These are phyloP conservation scores for Anabas testudineus DNA, from an alignment of 2,797 vertebrate species.

Conservation along the genomic window DNA sequence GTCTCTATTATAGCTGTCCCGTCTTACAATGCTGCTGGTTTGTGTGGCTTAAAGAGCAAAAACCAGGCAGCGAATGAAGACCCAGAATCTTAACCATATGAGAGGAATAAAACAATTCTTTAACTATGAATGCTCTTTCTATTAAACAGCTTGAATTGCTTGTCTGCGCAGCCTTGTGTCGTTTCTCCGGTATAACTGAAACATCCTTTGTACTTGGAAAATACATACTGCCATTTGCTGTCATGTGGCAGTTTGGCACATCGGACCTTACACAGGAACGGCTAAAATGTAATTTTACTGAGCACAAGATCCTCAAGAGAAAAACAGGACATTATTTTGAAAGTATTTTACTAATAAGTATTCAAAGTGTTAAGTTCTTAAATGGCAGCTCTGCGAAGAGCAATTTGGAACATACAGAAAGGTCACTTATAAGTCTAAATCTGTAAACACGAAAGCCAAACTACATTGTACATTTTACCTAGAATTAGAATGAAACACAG, in stretches of 20 bases:
- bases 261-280: conserved; percentile 31
- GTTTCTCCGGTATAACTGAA: conserved; percentile 21
- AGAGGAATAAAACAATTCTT: conserved; percentile 15
- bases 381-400: conserved; percentile 45
- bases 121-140: neutral
- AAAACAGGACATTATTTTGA: conserved; percentile 67
- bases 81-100: conserved; percentile 9
- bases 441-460: neutral
- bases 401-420: conserved; percentile 11
- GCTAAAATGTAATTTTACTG: conserved; percentile 17
- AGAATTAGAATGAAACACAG: neutral
- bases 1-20: too few species aligned
- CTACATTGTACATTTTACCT: neutral
- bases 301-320: conserved; percentile 53
- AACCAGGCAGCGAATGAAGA: conserved; percentile 20
- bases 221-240: conserved; percentile 42
- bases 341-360: conserved; percentile 55
- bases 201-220: conserved; percentile 33
- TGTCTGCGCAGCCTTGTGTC: conserved; percentile 6
- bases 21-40: conserved; percentile 41
- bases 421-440: neutral
- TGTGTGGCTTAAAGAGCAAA: conserved; percentile 24
- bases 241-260: conserved; percentile 44
- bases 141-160: neutral
- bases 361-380: conserved; percentile 44